Evolutionary conservation across 2,797 vertebrate genomes (phyloP), one percentile per base, ranked within the genome.

Genomic region (Acrossocheilus fasciatus): DNA sequence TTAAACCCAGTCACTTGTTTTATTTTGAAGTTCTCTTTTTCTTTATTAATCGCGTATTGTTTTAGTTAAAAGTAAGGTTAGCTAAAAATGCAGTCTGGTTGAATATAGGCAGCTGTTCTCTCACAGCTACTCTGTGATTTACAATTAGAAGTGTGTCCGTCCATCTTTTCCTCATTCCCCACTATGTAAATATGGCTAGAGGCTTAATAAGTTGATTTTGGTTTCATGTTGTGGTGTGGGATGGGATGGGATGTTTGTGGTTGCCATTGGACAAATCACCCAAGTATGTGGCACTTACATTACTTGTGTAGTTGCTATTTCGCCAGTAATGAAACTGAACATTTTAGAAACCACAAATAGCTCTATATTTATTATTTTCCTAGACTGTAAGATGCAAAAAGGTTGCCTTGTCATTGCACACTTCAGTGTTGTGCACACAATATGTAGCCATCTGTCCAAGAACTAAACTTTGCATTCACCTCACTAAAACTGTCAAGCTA

Each of bases 131-230:
- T 30, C 2, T 34, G 17, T 72, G 15, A 72, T n/a, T 59, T 47
- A 11, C 26, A 36, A 62, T 39, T 17, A 50, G 20, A 30, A 41
- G 45, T 12, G 43, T 62, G 18, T 50, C 18, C 18, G 62, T 30
- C 3, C 54, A 59, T 83, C 68, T 82, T 82, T 82, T 57, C 14
- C 23, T 73, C 4, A 47, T 83, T 62, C 4, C 23, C 7, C 43
- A 50, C 4, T 39, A 2, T 83, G 18, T 6, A 47, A 62, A 41
- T 30, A 64, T n/a, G 54, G 18, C 3, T 1, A 39, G 45, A n/a
- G 17, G 5, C 36, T n/a, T 66, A n/a, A 36, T 64, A 14, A 39
- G 30, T 39, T 66, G 57, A 23, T 76, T 66, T 62, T 76, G 72
- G 43, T 52, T 76, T 66, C 30, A 50, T 47, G 17, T 64, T 76